A percentile compares a stretch with the other conserved stretches of the same genome.
Evolutionary conservation across 92 coral and sea anemone species (phyloP).

Genomic region (Blastomussa wellsi): DNA sequence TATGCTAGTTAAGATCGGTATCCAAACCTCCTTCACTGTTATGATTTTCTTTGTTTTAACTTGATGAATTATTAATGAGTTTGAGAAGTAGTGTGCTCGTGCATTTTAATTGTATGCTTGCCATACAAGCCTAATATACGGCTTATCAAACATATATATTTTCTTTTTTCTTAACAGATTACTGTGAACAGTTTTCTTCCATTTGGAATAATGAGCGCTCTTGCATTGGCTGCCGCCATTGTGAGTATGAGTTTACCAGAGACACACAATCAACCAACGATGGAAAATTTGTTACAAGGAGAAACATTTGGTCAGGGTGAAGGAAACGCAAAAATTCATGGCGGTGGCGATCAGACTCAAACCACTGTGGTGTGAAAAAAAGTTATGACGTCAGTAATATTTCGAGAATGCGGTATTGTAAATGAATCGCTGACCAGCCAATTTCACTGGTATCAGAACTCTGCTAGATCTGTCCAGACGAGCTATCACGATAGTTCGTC

Average conservation of each 20-base stretch:
- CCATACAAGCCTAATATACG: too few species aligned
- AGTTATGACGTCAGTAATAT: not conserved
- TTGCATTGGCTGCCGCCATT: slow-evolving; percentile 15
- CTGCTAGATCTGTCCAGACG: too few species aligned
- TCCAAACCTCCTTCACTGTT: too few species aligned
- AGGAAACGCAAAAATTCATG: not conserved
- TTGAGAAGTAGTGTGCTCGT: too few species aligned
- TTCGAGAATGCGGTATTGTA: too few species aligned
- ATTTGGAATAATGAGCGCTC: slow-evolving; percentile 31
- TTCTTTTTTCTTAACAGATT: not conserved
- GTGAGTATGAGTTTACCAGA: slow-evolving; percentile 17
- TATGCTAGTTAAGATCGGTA: too few species aligned
- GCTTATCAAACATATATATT: not conserved
- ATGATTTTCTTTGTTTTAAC: too few species aligned
- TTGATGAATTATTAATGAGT: too few species aligned
- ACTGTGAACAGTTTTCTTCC: slow-evolving; percentile 15
- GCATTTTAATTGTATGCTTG: too few species aligned
- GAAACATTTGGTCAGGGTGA: not conserved
- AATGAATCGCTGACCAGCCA: too few species aligned
- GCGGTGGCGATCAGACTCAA: not conserved
- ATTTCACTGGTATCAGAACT: too few species aligned
- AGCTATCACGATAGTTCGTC: too few species aligned
- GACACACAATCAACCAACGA: slow-evolving; percentile 27
- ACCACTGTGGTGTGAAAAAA: not conserved
- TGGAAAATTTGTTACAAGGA: slow-evolving; percentile 8